Base-by-base conservation (phyloP, 2,113 vertebrate genomes). In the Stomatorhinus ivindoensis region DNA sequence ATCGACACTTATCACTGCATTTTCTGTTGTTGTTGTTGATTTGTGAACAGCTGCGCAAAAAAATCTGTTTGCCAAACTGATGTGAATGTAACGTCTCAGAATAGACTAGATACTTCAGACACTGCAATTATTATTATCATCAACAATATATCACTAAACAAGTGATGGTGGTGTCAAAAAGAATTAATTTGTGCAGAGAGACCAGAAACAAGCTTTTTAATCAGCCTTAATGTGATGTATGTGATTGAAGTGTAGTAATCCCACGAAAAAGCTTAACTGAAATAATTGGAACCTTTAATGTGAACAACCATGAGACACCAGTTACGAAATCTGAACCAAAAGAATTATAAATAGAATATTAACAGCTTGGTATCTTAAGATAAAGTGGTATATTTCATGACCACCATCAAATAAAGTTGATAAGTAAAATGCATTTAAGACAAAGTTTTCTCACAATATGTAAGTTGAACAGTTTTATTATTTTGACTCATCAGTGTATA, bases 101-200 rank as follows among this genome's bases (percentile, higher is more conserved):
- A 47, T 84, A 44, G 39, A 44, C 10, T 24, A n/a, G 83, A 13
- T 44, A 47, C 47, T 85, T 50, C 10, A 48, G 83, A 47, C 1
- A 50, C 44, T 44, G 19, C 4, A 19, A n/a, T 46, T 47, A 84
- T 46, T 24, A 84, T 46, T 21, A 84, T 46, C 10, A 47, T 46
- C 4, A 27, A 85, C 44, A 47, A 24, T 24, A 85, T 47, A 48
- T 24, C 15, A 46, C 17, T 84, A 47, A 84, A 47, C n/a, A 27
- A 48, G 83, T 46, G 21, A 50, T 48, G 24, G 24, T 53, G 35
- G 83, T 88, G 46, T 46, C 89, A 93, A 44, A 82, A 73, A 53
- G 46, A 48, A 17, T 73, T 85, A 91, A 93, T 93, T 89, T 88
- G 82, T 73, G 55, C 58, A 86, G 27, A 89, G 91, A 88, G 86